These are phyloP conservation scores for Orthosia incerta DNA, from an alignment of 2,888 invertebrate species.

Conservation along the genomic window DNA sequence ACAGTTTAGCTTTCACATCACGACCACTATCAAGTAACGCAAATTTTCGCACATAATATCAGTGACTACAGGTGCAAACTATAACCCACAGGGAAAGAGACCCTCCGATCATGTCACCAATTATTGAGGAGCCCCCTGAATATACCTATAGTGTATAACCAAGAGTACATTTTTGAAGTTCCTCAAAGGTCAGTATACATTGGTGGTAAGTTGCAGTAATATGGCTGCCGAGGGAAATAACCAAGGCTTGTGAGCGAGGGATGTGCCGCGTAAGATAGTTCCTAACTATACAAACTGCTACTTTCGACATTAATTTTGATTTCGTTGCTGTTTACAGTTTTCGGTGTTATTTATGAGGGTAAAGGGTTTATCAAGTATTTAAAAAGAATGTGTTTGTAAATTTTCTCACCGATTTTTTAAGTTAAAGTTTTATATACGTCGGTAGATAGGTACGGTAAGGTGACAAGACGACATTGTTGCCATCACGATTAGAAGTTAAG, in stretches of 20 bases:
- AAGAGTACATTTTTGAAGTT: slow-evolving; percentile 47
- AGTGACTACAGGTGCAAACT: slow-evolving; percentile 88
- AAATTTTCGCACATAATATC: slow-evolving; percentile 87
- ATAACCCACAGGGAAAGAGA: slow-evolving; percentile 82
- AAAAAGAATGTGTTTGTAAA: neutral
- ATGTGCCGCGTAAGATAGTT: slow-evolving; percentile 77
- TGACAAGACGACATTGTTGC: neutral
- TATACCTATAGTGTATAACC: slow-evolving; percentile 57
- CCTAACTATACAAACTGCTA: slow-evolving; percentile 69
- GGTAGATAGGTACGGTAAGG: too few species aligned
- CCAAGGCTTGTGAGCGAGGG: slow-evolving; percentile 78
- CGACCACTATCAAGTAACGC: slow-evolving; percentile 76
- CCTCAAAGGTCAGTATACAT: slow-evolving; percentile 75
- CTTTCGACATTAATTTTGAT: slow-evolving; percentile 71
- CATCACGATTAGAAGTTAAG: neutral
- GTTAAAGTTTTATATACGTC: too few species aligned
- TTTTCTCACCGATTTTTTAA: neutral
- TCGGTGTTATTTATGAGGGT: slow-evolving; percentile 36
- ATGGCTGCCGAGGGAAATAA: slow-evolving; percentile 88
- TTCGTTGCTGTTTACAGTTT: slow-evolving; percentile 44
- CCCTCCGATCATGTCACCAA: slow-evolving; percentile 83
- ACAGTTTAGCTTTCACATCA: slow-evolving; percentile 50
- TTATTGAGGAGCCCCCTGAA: slow-evolving; percentile 73
- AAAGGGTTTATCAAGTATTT: neutral
- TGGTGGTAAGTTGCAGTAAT: slow-evolving; percentile 83